These are phyloP conservation scores for Cynocephalus volans DNA, from an alignment of 2,113 vertebrate species.

Conservation along the genomic window DNA sequence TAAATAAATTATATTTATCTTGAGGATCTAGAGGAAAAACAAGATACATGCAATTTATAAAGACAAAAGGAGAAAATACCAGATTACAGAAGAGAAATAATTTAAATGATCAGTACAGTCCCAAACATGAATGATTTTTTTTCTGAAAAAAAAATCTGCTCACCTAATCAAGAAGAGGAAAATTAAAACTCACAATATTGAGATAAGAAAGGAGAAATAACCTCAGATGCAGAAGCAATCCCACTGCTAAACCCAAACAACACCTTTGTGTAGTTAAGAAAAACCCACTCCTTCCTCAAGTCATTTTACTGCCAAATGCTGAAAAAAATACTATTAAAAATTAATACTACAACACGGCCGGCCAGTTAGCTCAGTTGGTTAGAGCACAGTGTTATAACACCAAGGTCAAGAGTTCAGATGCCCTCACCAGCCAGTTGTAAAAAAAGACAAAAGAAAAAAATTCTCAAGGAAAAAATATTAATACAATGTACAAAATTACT, in stretches of 20 bases:
- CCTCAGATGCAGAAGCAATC: neutral
- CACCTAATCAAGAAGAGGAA: neutral
- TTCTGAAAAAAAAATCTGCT: neutral
- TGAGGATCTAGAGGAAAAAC: neutral
- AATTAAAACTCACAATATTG: neutral
- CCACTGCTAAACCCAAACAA: neutral
- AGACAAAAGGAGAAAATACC: neutral
- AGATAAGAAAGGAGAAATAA: neutral
- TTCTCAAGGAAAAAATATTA: neutral
- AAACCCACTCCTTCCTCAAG: neutral
- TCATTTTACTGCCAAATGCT: neutral
- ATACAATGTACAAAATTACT: neutral
- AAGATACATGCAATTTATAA: neutral
- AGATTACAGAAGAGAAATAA: neutral
- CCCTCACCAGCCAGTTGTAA: too few relatives aligned
- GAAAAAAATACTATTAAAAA: neutral
- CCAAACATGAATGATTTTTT: neutral
- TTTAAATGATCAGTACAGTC: neutral
- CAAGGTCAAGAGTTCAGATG: too few relatives aligned
- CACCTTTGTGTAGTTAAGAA: neutral
- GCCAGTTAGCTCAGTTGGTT: too few relatives aligned
- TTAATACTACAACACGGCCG: too few relatives aligned
- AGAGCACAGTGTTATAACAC: too few relatives aligned
- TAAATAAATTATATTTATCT: slow-evolving; percentile 12
- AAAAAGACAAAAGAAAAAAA: too few relatives aligned